Evolutionary conservation across 2,888 invertebrate genomes (phyloP), one percentile per base, ranked within the genome.

Genomic region (Apotomis betuletana): DNA sequence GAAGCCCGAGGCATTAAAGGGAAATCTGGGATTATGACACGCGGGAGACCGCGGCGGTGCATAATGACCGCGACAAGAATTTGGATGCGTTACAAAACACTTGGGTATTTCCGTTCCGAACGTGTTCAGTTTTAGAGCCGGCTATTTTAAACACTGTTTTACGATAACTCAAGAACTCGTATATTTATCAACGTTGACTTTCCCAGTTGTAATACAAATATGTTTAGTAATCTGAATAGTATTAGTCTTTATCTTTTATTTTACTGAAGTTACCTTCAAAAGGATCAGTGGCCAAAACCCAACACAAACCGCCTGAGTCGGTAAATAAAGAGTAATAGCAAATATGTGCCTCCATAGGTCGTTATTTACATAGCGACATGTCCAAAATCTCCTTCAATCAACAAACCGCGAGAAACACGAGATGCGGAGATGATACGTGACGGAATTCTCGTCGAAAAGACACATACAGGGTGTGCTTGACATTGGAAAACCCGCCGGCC

Each of bases 401-500:
- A 12, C 49, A 27, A 27, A 10, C 2, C 54, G 10, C 5, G 13
- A 9, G 54, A 13, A 57, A 57, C 4, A 4, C 4, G 12, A 52
- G 49, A n/a, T 8, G 36, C 44, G 52, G 41, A 41, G 44, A 65
- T n/a, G 41, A 41, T 59, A 71, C 67, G 61, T 62, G 62, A 62
- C 60, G 67, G 62, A 72, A 67, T 71, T 67, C 55, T 70, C 58
- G 57, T 71, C n/a, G n/a, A 54, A 41, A 68, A 67, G 55, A 67
- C 46, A 67, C 46, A 63, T 38, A 74, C 51, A 58, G 44, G 67
- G 67, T 63, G 63, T 62, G 54, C 55, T 44, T 73, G 73, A 67
- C 74, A 70, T 73, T 73, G 74, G 73, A 69, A 73, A 74, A 68
- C 67, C 69, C 73, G 64, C 15, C 70, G 70, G 38, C 12, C 60